Percentiles rank a stretch among this genome's conserved stretches.
These are phyloP conservation scores for Oceanites oceanicus DNA, from an alignment of 2,113 vertebrate genomes.

Conservation along the genomic window DNA sequence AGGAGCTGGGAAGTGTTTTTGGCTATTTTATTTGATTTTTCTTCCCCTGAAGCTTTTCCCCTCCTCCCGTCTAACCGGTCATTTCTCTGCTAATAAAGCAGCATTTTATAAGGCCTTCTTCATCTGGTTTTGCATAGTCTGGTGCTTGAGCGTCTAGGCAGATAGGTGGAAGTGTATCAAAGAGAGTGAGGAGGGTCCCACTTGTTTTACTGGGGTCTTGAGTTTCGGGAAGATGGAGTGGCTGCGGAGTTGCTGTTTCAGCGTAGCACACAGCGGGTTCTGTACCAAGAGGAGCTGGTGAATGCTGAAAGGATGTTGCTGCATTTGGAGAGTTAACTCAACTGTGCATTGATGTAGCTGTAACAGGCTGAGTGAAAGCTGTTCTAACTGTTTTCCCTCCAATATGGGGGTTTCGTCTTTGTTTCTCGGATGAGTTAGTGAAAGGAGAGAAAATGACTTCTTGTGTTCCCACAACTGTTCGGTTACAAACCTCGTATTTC, in stretches of 20 bases:
- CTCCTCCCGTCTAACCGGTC: not conserved
- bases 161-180: not conserved
- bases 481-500: not conserved
- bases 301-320: not conserved
- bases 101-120: not conserved
- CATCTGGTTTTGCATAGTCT: not conserved
- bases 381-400: not conserved
- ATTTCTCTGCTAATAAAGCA: not conserved
- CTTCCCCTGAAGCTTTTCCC: not conserved
- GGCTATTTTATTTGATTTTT: not conserved
- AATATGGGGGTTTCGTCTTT: not conserved
- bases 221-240: not conserved
- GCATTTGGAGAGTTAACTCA: not conserved
- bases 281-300: not conserved
- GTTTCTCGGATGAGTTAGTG: not conserved
- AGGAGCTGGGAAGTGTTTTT: not conserved
- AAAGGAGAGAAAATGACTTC: not conserved
- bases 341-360: not conserved
- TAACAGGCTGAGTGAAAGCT: not conserved
- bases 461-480: not conserved
- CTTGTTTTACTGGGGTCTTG: not conserved
- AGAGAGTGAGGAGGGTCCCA: not conserved
- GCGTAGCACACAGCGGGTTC: too few species aligned
- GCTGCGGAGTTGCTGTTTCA: not conserved
- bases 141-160: not conserved